Percentiles rank a stretch among this genome's conserved stretches.
Evolutionary conservation across 2,888 invertebrate genomes (phyloP).

Genomic region (Coleophora deauratella): DNA sequence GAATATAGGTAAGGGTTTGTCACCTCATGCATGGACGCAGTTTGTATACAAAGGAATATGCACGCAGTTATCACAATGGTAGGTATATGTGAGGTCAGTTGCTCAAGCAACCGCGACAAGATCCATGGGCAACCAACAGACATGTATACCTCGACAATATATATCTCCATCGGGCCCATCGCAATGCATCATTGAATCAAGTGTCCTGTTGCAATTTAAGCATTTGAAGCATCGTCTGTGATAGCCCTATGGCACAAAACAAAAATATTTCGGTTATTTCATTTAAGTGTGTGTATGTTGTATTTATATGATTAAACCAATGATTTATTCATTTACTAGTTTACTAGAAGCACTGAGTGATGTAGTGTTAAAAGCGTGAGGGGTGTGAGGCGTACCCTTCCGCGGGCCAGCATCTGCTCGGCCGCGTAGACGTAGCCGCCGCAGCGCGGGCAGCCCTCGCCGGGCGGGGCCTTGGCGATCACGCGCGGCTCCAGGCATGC

Average conservation of each 20-base stretch:
- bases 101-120: slow-evolving; percentile 31
- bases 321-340: not conserved
- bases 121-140: slow-evolving; percentile 23
- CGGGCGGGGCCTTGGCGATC: slow-evolving; percentile 87
- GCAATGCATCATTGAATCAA: slow-evolving; percentile 92
- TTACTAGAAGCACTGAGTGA: too few relatives aligned
- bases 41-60: not conserved
- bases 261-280: slow-evolving; percentile 10
- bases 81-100: slow-evolving; percentile 42
- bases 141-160: slow-evolving; percentile 89
- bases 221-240: slow-evolving; percentile 94
- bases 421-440: slow-evolving; percentile 93
- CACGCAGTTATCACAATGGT: slow-evolving; percentile 56
- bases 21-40: slow-evolving; percentile 46
- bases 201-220: slow-evolving; percentile 85
- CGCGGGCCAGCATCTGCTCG: slow-evolving; percentile 93
- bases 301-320: too few relatives aligned
- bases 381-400: slow-evolving; percentile 78
- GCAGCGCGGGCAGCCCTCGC: slow-evolving; percentile 91
- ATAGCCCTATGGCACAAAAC: slow-evolving; percentile 80
- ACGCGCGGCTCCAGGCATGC: slow-evolving; percentile 80
- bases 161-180: slow-evolving; percentile 94
- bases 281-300: too few relatives aligned
- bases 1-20: slow-evolving; percentile 17
- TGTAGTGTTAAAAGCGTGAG: not conserved